Conservation (phyloP, 2,113 vertebrate genomes). For the Gila orcuttii region DNA sequence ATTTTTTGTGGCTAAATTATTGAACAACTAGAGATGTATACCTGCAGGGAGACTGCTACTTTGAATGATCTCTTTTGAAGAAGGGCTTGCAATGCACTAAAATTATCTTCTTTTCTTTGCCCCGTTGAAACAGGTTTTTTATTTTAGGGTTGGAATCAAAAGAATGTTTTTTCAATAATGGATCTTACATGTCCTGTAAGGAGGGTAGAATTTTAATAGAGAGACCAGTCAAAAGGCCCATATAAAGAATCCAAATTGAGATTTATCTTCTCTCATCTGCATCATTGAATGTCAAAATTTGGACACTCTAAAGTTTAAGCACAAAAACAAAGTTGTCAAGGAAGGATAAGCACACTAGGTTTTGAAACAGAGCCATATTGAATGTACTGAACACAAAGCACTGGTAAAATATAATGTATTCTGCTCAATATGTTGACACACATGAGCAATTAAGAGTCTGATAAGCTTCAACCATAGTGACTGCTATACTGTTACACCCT, state of each 20-base stretch:
- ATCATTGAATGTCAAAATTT: neutral
- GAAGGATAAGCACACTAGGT: neutral
- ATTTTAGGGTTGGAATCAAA: conserved; percentile 11
- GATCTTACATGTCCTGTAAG: conserved; percentile 28
- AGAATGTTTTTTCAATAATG: conserved; percentile 57
- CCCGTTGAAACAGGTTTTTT: neutral
- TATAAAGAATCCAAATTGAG: neutral
- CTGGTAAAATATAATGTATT: neutral
- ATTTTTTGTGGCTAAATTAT: conserved; percentile 69
- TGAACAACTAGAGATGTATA: conserved; percentile 71
- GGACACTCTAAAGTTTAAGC: neutral
- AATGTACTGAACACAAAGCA: neutral
- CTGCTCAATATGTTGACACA: neutral
- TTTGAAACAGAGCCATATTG: neutral
- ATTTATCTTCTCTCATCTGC: neutral
- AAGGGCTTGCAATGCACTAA: conserved; percentile 36
- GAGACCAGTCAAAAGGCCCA: neutral
- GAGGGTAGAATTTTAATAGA: neutral
- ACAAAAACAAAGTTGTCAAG: neutral
- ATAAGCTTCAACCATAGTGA: neutral
- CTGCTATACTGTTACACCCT: neutral
- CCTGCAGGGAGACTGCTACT: conserved; percentile 61
- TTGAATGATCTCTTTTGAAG: conserved; percentile 3
- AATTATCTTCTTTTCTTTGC: conserved; percentile 54
- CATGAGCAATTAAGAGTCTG: neutral